Conservation (phyloP, 2,888 invertebrate genomes). For the Agrochola lychnidis region DNA sequence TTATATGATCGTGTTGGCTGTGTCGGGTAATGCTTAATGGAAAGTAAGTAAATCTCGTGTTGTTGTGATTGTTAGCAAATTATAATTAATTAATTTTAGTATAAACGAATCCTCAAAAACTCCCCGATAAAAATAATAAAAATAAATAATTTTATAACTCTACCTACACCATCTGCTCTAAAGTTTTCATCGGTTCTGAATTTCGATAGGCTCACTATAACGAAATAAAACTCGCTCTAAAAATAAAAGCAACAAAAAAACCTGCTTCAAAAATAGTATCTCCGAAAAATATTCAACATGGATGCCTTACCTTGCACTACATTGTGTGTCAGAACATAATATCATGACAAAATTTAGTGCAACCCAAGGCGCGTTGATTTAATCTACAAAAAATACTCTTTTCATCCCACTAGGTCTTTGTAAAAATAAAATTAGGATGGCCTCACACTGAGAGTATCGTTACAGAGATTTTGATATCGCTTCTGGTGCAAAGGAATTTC, state of each 20-base stretch:
- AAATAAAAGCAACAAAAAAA: constrained; percentile 8
- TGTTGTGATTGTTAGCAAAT: neutral
- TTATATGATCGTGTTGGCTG: neutral
- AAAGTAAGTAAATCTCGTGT: neutral
- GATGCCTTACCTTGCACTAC: constrained; percentile 49
- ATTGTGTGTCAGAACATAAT: constrained; percentile 59
- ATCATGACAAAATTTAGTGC: constrained; percentile 64
- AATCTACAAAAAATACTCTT: constrained; percentile 57
- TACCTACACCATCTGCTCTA: too few relatives aligned
- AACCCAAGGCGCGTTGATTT: constrained; percentile 54
- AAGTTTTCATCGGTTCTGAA: neutral
- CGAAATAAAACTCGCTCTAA: neutral
- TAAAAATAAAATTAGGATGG: constrained; percentile 37
- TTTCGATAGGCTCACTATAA: neutral
- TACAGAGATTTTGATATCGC: constrained; percentile 18
- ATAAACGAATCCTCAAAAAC: neutral
- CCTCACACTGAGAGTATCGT: neutral
- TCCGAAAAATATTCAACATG: constrained; percentile 9
- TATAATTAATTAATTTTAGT: neutral
- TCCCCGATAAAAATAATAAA: too few relatives aligned
- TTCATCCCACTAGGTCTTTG: constrained; percentile 18
- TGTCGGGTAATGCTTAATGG: neutral
- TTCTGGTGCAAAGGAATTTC: constrained; percentile 22
- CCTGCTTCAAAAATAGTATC: neutral
- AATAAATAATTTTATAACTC: neutral